Conservation (phyloP, 2,797 vertebrate species). For the Poeciliopsis gracilis region DNA sequence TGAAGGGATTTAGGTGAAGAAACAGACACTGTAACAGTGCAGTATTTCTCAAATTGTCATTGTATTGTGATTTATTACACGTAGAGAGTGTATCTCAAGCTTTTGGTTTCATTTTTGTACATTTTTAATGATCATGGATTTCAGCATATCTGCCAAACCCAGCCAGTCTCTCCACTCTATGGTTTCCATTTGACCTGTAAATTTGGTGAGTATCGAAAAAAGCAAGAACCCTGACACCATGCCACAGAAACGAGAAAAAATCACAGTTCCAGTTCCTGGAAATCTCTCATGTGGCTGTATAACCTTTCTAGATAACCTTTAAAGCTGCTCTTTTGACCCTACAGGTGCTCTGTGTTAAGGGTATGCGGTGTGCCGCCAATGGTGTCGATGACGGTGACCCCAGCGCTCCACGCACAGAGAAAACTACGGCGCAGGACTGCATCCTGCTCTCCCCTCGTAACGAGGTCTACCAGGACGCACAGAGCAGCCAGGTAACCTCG, state of each 20-base stretch:
- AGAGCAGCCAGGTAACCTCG: conserved; percentile 68
- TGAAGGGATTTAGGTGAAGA: no score
- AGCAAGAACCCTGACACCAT: neutral
- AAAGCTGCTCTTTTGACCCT: conserved; percentile 1
- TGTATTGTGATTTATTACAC: no score
- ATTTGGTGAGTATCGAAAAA: neutral
- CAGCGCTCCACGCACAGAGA: conserved; percentile 83
- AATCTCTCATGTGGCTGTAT: neutral
- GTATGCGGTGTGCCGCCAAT: conserved; percentile 70
- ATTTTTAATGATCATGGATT: no score
- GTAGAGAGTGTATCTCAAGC: no score
- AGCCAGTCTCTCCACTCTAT: no score
- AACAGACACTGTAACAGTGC: no score
- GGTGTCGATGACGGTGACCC: conserved; percentile 84
- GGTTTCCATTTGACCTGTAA: no score
- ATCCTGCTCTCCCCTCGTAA: conserved; percentile 75
- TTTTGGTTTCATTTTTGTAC: no score
- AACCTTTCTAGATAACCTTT: neutral
- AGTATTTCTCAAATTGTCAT: no score
- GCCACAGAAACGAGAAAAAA: no score
- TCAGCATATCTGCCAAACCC: no score
- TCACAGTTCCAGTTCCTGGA: neutral
- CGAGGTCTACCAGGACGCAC: conserved; percentile 48
- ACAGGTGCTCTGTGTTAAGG: conserved; percentile 69
- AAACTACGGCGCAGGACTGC: conserved; percentile 84